A percentile compares a stretch with the other conserved stretches of the same genome.
Evolutionary conservation across 2,113 vertebrate species (phyloP).

Genomic region (Morone saxatilis): DNA sequence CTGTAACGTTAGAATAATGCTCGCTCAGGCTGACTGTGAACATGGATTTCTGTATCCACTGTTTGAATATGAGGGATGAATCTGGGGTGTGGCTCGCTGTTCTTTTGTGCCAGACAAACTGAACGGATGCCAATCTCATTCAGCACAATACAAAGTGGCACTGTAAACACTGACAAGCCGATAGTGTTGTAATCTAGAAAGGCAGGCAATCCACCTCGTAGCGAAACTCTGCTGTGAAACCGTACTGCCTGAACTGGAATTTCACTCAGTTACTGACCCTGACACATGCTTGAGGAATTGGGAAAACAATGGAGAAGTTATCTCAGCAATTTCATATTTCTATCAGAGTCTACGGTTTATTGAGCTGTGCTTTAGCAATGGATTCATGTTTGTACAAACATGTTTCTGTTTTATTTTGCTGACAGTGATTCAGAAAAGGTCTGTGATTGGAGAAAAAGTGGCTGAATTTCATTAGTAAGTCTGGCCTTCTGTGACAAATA

Average conservation of each 20-base stretch:
- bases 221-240: slow-evolving; percentile 61
- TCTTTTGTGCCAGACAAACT: slow-evolving; percentile 38
- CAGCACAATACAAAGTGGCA: slow-evolving; percentile 31
- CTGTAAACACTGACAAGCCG: slow-evolving; percentile 44
- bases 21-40: slow-evolving; percentile 3
- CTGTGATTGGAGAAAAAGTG: neutral
- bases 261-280: slow-evolving; percentile 47
- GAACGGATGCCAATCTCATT: slow-evolving; percentile 55
- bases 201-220: slow-evolving; percentile 21
- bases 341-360: slow-evolving; percentile 1
- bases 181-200: slow-evolving; percentile 57
- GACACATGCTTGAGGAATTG: slow-evolving; percentile 70
- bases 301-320: slow-evolving; percentile 58
- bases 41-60: slow-evolving; percentile 24
- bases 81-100: slow-evolving; percentile 52
- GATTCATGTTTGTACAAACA: neutral
- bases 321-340: slow-evolving; percentile 34
- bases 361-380: slow-evolving; percentile 24
- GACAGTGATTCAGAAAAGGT: neutral
- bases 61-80: slow-evolving; percentile 27
- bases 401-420: neutral
- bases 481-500: neutral
- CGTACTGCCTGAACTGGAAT: slow-evolving; percentile 72
- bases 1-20: slow-evolving; percentile 4
- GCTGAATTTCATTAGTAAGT: neutral